Base-by-base conservation (phyloP, 2,113 vertebrate genomes). In the Ahaetulla prasina region DNA sequence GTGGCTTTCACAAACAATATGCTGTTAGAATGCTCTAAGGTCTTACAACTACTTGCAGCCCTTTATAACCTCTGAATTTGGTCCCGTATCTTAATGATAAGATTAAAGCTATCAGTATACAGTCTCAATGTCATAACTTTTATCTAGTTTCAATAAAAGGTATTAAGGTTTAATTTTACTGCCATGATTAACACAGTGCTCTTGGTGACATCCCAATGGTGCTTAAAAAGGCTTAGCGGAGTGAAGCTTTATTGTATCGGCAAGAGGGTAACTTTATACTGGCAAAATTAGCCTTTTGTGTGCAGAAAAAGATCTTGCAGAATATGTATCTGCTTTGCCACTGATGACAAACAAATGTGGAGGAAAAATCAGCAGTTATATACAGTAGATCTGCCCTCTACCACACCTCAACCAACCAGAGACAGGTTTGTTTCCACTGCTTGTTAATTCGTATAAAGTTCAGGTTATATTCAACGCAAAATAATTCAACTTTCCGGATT, bases 161-260 rank as follows among this genome's bases (percentile, higher is more conserved):
- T 95, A 96, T 89, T 92, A 53, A 88, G 63, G 87, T 91, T 93
- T 95, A 89, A 92, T 95, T 96, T 92, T 93, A 89, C 94, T 89
- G 92, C 89, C 87, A 47, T 94, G 94, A 95, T 95, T 96, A 95
- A 94, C n/a, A 94, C 89, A 96, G 93, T n/a, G 55, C 91, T 95
- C 93, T 90, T 39, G 47, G 45, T 49, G 90, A 89, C 84, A 94
- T 92, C 89, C 89, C 93, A 91, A 39, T 8, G 93, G 30, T 85
- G 87, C 27, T 60, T 43, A 30, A 92, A 90, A 93, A 84, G 43
- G 20, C 39, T 94, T 80, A 45, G 47, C 10, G 95, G 45, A 93
- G 39, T 0, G 0, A 94, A 35, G 93, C 93, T 95, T 89, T n/a
- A 68, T 57, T 91, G 60, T 12, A 68, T 3, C 18, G 23, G 52